These are phyloP conservation scores for Typhlichthys subterraneus DNA, from an alignment of 2,797 vertebrate species.

Conservation along the genomic window DNA sequence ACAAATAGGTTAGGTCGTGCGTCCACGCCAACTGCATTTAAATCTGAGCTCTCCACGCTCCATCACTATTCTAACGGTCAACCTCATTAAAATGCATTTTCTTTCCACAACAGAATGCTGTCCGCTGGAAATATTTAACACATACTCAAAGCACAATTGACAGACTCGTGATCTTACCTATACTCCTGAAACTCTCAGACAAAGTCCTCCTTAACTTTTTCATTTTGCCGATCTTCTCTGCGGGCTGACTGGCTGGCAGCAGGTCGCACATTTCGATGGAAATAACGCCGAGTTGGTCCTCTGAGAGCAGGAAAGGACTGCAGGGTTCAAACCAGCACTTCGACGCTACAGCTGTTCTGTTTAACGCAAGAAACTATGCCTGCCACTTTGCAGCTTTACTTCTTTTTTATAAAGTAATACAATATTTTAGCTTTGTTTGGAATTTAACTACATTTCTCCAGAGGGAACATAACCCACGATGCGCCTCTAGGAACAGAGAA, in stretches of 20 bases:
- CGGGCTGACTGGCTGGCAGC: constrained; percentile 83
- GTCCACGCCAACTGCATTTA: too few relatives aligned
- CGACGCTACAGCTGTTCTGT: constrained; percentile 47
- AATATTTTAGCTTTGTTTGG: constrained; percentile 12
- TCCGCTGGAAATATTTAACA: constrained; percentile 21
- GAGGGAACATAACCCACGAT: constrained; percentile 17
- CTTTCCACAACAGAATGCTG: constrained; percentile 10
- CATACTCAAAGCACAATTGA: constrained; percentile 19
- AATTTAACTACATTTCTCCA: constrained; percentile 50
- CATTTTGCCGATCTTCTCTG: constrained; percentile 90
- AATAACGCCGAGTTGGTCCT: constrained; percentile 14
- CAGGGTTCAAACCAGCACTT: constrained; percentile 29
- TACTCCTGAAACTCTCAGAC: constrained; percentile 94
- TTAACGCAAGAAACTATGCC: constrained; percentile 52
- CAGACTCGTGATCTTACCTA: constrained; percentile 79
- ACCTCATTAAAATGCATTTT: too few relatives aligned
- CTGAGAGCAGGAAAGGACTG: constrained; percentile 19
- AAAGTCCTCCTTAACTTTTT: constrained; percentile 99
- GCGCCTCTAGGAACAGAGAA: not conserved
- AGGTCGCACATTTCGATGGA: constrained; percentile 83
- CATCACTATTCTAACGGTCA: too few relatives aligned
- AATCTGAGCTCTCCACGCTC: too few relatives aligned
- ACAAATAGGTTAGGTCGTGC: not conserved
- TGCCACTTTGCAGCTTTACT: constrained; percentile 15
- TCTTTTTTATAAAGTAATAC: constrained; percentile 40